Percentiles rank a stretch among this genome's conserved stretches.
These are phyloP conservation scores for Helleia helle DNA, from an alignment of 2,888 invertebrate species.

Conservation along the genomic window DNA sequence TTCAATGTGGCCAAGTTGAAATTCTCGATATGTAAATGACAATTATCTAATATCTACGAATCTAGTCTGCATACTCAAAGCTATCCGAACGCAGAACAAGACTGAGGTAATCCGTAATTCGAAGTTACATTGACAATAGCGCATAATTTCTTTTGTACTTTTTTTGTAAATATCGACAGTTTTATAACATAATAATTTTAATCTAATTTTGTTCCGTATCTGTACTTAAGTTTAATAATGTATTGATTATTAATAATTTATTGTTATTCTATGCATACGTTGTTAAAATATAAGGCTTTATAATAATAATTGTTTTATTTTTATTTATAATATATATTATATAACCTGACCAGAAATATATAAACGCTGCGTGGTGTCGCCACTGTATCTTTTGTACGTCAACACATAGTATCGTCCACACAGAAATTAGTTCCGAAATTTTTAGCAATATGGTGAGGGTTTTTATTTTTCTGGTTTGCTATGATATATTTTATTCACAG, in stretches of 20 bases:
- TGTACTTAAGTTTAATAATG: constrained; percentile 47
- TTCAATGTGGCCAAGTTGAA: too few species aligned
- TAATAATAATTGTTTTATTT: constrained; percentile 26
- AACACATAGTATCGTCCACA: too few species aligned
- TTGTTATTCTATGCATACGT: constrained; percentile 56
- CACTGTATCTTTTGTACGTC: too few species aligned
- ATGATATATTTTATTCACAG: too few species aligned
- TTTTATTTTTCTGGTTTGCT: too few species aligned
- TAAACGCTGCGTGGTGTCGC: too few species aligned
- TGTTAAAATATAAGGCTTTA: constrained; percentile 49
- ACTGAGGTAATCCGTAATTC: constrained; percentile 32
- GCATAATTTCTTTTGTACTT: constrained; percentile 24
- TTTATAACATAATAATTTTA: constrained; percentile 12
- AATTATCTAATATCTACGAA: constrained; percentile 41
- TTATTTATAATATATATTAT: too few species aligned
- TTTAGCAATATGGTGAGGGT: too few species aligned
- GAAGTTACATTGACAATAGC: constrained; percentile 31
- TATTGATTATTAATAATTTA: constrained; percentile 41
- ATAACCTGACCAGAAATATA: too few species aligned
- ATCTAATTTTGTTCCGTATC: constrained; percentile 47
- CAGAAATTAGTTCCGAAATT: too few species aligned
- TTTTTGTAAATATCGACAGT: constrained; percentile 25
- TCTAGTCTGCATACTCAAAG: constrained; percentile 53
- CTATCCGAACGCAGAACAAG: constrained; percentile 39
- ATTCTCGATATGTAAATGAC: too few species aligned